A percentile compares a stretch with the other conserved stretches of the same genome.
These are phyloP conservation scores for Marcusenius ussheri DNA, from an alignment of 2,113 vertebrate species.

Conservation along the genomic window DNA sequence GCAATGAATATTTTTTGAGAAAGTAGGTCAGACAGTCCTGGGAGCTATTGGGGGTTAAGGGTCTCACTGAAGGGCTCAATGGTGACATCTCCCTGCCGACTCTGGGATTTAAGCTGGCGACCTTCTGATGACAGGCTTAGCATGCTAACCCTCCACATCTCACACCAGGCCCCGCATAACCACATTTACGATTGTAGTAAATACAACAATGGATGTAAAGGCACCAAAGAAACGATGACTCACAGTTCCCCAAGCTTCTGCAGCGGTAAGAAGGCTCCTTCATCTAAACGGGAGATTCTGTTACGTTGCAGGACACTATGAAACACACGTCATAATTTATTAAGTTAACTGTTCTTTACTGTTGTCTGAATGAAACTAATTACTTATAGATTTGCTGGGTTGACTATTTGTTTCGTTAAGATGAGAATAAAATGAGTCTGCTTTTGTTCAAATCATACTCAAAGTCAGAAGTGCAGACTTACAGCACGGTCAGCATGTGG, in stretches of 20 bases:
- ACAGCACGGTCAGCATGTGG: constrained; percentile 84
- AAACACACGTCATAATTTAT: background rate
- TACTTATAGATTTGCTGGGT: background rate
- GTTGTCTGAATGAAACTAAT: background rate
- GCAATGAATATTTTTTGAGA: background rate
- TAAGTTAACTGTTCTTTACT: background rate
- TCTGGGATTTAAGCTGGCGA: background rate
- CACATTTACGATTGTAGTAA: background rate
- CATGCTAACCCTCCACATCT: background rate
- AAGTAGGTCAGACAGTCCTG: background rate
- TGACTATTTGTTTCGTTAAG: background rate
- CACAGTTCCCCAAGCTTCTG: constrained; percentile 83
- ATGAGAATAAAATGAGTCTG: background rate
- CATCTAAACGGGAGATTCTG: constrained; percentile 73
- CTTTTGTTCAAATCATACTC: background rate
- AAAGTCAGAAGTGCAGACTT: constrained; percentile 49
- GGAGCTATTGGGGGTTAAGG: background rate
- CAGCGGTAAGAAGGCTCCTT: constrained; percentile 76
- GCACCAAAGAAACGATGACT: constrained; percentile 48
- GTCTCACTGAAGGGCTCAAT: background rate
- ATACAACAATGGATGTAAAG: background rate
- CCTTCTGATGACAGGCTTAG: background rate
- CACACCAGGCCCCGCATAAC: background rate
- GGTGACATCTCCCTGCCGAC: background rate
- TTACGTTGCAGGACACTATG: constrained; percentile 80